Evolutionary conservation across 2,113 vertebrate species (phyloP), one percentile per base, ranked within the genome.

Genomic region (Corythornis cristatus): DNA sequence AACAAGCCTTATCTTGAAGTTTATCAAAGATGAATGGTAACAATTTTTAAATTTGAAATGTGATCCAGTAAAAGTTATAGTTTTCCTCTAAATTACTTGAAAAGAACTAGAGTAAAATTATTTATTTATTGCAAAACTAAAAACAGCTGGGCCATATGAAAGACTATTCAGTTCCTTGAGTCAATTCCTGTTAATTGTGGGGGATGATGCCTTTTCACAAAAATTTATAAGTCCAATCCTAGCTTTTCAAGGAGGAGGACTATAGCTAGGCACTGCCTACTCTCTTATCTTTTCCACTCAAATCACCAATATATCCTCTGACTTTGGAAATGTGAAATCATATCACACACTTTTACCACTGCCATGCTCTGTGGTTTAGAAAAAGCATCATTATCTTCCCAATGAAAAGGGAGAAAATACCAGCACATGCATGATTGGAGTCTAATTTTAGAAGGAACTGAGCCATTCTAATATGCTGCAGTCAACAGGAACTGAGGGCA

Each of bases 371-470:
- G 61, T 51, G 76, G 40, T 26, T 84, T 35, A 87, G 64, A n/a
- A 80, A 73, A 94, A 93, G 56, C 42, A 86, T 14, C 16, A 2
- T 43, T 43, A 68, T 86, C 71, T 85, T 57, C 64, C 77, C 87
- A 88, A 56, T 20, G 56, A 40, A 89, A 79, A 83, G 66, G 35
- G 51, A 89, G 67, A 73, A 73, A 90, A 89, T 56, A 54, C 40
- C 64, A 64, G 72, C 61, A 89, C 82, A 91, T 80, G 43, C 71
- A 83, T 0, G 3, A 54, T 71, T 91, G 16, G 64, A 89, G 43
- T 77, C 81, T 89, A 92, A 94, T 94, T 95, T 92, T 88, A 88
- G 85, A 89, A 96, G 75, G 79, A 95, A 91, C 51, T 53, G 89
- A 94, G 67, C 67, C 86, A 73, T 79, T 56, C 58, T 92, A 60